Evolutionary conservation across 1,140 invertebrate species (phyloP).

Genomic region (Littorina saxatilis): DNA sequence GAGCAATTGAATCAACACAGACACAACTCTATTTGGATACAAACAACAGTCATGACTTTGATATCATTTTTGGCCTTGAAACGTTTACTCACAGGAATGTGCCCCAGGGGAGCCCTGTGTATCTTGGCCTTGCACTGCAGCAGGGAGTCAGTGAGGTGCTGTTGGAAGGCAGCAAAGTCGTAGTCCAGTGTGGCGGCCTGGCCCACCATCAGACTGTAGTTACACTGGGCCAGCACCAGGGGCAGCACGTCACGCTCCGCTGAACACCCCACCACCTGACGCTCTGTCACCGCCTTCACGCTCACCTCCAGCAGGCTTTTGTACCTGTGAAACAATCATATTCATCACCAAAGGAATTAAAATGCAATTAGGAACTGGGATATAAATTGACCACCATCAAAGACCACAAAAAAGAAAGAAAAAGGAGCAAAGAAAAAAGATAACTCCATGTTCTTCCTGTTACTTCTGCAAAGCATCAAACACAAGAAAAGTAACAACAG

Average conservation of each 20-base stretch:
- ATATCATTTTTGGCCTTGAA: too few relatives aligned
- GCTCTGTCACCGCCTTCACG: slow-evolving; percentile 40
- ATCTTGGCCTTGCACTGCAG: slow-evolving; percentile 54
- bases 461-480: background rate
- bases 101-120: background rate
- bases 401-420: background rate
- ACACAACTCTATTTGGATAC: too few relatives aligned
- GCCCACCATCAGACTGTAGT: slow-evolving; percentile 61
- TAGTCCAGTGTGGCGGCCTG: slow-evolving; percentile 55
- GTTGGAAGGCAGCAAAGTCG: slow-evolving; percentile 57
- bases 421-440: too few relatives aligned
- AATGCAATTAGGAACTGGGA: background rate
- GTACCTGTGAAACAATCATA: too few relatives aligned
- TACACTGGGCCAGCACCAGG: slow-evolving; percentile 62
- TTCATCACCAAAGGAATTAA: background rate
- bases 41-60: too few relatives aligned
- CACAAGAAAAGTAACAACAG: too few relatives aligned
- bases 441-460: too few relatives aligned
- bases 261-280: slow-evolving; percentile 62
- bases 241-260: slow-evolving; percentile 62
- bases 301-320: slow-evolving; percentile 41
- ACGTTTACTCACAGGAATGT: slow-evolving; percentile 38
- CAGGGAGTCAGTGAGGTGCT: slow-evolving; percentile 53
- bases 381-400: background rate
- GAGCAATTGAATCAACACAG: too few relatives aligned